Base-by-base conservation (phyloP, 2,797 vertebrate species). In the Periophthalmus magnuspinnatus region DNA sequence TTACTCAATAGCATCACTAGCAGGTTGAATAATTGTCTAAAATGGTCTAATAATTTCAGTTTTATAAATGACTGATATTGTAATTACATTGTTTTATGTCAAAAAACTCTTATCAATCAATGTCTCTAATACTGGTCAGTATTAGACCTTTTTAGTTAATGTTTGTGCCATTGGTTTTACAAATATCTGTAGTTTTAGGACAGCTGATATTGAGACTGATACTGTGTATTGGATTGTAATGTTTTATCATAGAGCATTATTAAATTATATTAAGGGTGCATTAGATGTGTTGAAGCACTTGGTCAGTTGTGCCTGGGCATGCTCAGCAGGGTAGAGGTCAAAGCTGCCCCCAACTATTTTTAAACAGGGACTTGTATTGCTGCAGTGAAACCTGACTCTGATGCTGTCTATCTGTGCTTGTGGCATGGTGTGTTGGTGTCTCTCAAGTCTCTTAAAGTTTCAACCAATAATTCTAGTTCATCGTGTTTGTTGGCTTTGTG, bases 321-420 rank as follows among this genome's bases (percentile, higher is more conserved):
- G 84, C 71, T 89, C 64, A 69, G 65, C 80, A 69, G 84, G 82
- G 67, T 74, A 81, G 71, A 88, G 82, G 81, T 89, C 83, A 90
- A 81, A 79, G 68, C 65, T 74, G 71, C 24, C 22, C 56, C 41
- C 69, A 10, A 58, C 86, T 89, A 93, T 93, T 90, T 91, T 90
- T 90, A 91, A 86, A 88, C 82, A 13, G 21, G 65, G 63, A 74
- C 77, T 71, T 1, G 61, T 75, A 74, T 85, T 72, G 72, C 82
- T 81, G 81, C 82, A 86, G 74, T 63, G 92, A 88, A 93, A 94
- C 71, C 14, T 38, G 84, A 94, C 90, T 73, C 68, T 81, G 78
- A 90, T 77, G 74, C 88, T 81, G 78, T 68, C 66, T 66, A 57
- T 68, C 38, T 50, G 57, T 67, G 54, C 63, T 28, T 33, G 17